phyloP scores from a whole-genome alignment of 2,797 vertebrate genomes.

The Enteromius trimaculatus region DNA sequence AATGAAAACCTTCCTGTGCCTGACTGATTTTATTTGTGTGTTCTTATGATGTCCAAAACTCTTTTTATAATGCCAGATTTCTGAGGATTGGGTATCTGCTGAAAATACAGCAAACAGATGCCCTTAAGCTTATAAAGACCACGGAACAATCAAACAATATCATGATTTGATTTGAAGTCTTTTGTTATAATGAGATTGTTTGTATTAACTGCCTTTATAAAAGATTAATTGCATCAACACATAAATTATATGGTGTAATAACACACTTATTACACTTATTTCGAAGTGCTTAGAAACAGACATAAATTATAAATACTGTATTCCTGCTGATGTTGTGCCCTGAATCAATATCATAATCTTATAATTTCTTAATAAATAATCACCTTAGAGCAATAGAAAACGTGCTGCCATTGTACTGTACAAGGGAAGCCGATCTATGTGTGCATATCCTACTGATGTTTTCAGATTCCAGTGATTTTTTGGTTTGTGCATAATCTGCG shows the following conservation, averaged over 20 bases:
- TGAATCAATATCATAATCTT: conserved; percentile 25
- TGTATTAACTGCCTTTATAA: conserved; percentile 34
- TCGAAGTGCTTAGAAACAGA: conserved; percentile 24
- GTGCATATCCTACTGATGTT: neutral
- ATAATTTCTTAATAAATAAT: conserved; percentile 21
- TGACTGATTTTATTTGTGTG: conserved; percentile 7
- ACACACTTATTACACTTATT: too few relatives aligned
- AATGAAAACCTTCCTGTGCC: conserved; percentile 25
- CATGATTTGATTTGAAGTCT: conserved; percentile 6
- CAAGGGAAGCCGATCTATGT: neutral
- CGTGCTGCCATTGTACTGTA: neutral
- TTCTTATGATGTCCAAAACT: conserved; percentile 5
- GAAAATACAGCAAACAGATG: conserved; percentile 17
- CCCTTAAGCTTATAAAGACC: conserved; percentile 28
- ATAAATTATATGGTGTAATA: conserved; percentile 28
- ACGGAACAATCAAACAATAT: conserved; percentile 14
- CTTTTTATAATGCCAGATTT: neutral
- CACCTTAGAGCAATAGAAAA: neutral
- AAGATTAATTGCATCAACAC: conserved; percentile 29
- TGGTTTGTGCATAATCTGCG: neutral
- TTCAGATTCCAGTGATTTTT: conserved; percentile 2
- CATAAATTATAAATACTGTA: conserved; percentile 21
- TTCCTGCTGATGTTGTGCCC: neutral
- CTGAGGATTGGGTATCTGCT: neutral
- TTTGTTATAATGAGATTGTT: conserved; percentile 16